Conservation (phyloP, 2,888 invertebrate genomes). For the Thymelicus lineola region DNA sequence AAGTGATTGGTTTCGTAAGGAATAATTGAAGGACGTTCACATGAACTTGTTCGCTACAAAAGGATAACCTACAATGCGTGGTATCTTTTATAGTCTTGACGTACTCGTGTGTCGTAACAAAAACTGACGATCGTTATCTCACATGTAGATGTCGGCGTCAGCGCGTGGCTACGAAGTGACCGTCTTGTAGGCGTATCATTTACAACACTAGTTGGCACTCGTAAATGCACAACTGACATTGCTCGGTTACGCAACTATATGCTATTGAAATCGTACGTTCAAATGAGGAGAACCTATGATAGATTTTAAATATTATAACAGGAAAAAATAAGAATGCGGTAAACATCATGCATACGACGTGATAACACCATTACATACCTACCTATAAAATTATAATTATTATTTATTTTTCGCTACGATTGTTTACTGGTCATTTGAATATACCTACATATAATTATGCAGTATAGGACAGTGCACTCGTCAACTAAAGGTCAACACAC, state of each 20-base stretch:
- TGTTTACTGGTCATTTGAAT: too few relatives aligned
- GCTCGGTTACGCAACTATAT: slow-evolving; percentile 32
- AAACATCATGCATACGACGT: too few relatives aligned
- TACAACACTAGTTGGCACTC: slow-evolving; percentile 36
- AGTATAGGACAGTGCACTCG: too few relatives aligned
- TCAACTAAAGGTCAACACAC: too few relatives aligned
- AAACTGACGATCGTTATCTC: slow-evolving; percentile 34
- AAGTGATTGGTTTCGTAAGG: slow-evolving; percentile 8
- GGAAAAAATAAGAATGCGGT: not conserved
- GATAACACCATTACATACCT: too few relatives aligned
- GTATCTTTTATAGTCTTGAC: slow-evolving; percentile 15
- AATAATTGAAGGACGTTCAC: slow-evolving; percentile 19
- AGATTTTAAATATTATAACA: too few relatives aligned
- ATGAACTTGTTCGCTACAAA: slow-evolving; percentile 25
- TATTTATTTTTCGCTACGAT: too few relatives aligned
- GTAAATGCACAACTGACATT: slow-evolving; percentile 32
- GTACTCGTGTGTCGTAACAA: slow-evolving; percentile 25
- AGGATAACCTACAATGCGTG: slow-evolving; percentile 29
- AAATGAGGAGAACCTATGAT: slow-evolving; percentile 5
- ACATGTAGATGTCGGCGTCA: slow-evolving; percentile 23
- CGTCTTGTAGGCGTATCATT: slow-evolving; percentile 25
- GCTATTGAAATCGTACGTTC: slow-evolving; percentile 30
- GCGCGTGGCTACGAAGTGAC: slow-evolving; percentile 27
- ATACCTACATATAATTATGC: too few relatives aligned
- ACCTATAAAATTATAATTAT: too few relatives aligned